Evolutionary conservation across 2,888 invertebrate species (phyloP).

Genomic region (Buathra laborator): DNA sequence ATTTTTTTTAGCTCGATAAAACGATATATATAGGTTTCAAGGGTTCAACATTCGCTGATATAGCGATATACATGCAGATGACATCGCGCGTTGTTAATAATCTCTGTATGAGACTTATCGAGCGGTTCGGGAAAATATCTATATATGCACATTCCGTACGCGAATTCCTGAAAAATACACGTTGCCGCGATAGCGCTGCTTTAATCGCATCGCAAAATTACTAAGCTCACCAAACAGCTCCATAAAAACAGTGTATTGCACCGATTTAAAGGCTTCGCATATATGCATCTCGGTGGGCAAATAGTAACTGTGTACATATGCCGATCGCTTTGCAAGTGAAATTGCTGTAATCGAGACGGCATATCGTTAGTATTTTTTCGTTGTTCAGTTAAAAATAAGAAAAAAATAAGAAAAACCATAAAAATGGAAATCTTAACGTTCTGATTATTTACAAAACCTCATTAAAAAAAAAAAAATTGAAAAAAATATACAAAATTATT

Average conservation of each 20-base stretch:
- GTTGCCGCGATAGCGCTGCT: background rate
- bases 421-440: too few relatives aligned
- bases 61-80: background rate
- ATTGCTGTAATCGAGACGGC: background rate
- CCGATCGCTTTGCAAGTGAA: background rate
- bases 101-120: background rate
- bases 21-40: background rate
- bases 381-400: background rate
- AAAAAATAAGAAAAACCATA: too few relatives aligned
- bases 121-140: background rate
- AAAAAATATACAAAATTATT: too few relatives aligned
- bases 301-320: background rate
- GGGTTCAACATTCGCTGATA: background rate
- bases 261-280: background rate
- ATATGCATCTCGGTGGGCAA: background rate
- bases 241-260: slow-evolving; percentile 1
- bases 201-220: background rate
- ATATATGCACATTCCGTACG: background rate
- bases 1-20: background rate
- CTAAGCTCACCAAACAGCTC: background rate
- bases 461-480: too few relatives aligned
- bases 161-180: background rate
- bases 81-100: background rate
- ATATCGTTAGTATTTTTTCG: background rate
- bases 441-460: too few relatives aligned